These are phyloP conservation scores for Xiphydria camelus DNA, from an alignment of 2,888 invertebrate species.

Conservation along the genomic window DNA sequence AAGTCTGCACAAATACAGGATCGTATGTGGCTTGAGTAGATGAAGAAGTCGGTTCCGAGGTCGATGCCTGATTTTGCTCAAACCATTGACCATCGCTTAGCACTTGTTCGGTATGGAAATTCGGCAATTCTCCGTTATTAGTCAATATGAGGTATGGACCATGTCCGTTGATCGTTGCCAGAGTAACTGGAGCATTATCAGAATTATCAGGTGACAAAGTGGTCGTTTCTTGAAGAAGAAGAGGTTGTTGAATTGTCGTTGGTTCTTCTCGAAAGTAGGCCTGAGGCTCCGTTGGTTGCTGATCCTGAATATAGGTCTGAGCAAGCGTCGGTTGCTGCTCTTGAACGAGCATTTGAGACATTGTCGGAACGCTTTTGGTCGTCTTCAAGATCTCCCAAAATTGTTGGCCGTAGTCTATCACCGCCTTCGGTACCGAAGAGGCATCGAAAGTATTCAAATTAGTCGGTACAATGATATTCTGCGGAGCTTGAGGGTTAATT, in stretches of 20 bases:
- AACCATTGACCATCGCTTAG: background rate
- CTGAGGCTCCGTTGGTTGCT: background rate
- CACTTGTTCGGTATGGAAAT: background rate
- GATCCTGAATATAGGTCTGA: too few species aligned
- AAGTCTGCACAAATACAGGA: background rate
- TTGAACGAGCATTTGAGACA: background rate
- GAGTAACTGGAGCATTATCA: slow-evolving; percentile 17
- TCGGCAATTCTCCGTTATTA: too few species aligned
- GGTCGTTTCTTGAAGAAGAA: slow-evolving; percentile 10
- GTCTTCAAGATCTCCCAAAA: background rate
- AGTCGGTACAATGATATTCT: slow-evolving; percentile 14
- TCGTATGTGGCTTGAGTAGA: too few species aligned
- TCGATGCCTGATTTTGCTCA: too few species aligned
- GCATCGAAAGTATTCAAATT: slow-evolving; percentile 34
- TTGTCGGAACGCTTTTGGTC: background rate
- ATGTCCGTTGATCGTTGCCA: slow-evolving; percentile 26
- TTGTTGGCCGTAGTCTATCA: background rate
- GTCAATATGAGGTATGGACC: slow-evolving; percentile 30
- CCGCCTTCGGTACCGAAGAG: slow-evolving; percentile 26
- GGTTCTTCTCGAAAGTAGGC: slow-evolving; percentile 7
- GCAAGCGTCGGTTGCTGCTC: too few species aligned
- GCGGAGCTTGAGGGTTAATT: background rate
- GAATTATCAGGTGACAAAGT: slow-evolving; percentile 11
- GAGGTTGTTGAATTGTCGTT: slow-evolving; percentile 14
- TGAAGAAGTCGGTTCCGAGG: background rate